These are phyloP conservation scores for Aldrovandia affinis DNA, from an alignment of 2,797 vertebrate genomes.

Conservation along the genomic window DNA sequence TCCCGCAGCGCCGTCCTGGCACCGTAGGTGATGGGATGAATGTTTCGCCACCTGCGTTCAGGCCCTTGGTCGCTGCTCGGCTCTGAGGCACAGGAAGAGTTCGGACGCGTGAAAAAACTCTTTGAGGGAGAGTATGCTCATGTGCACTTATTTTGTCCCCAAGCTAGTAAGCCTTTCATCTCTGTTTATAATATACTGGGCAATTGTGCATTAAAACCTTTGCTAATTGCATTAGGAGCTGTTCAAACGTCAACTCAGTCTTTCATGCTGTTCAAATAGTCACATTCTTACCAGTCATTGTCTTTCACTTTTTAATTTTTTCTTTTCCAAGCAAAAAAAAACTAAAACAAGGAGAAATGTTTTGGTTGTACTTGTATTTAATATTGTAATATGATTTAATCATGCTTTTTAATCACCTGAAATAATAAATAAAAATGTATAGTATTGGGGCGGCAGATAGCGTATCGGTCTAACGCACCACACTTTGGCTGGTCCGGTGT, in stretches of 20 bases:
- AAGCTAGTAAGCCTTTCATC: background rate
- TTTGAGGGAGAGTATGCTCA: background rate
- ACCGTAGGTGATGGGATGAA: background rate
- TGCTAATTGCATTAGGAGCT: background rate
- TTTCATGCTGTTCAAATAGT: background rate
- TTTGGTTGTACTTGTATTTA: no score
- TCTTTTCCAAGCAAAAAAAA: background rate
- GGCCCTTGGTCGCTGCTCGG: background rate
- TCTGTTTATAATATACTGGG: background rate
- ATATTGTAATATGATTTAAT: background rate
- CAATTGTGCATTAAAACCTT: background rate
- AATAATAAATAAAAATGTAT: background rate
- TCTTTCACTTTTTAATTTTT: background rate
- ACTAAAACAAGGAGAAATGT: no score
- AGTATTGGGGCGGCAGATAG: no score
- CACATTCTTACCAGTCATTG: background rate
- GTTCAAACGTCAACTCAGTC: background rate
- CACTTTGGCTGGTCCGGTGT: no score
- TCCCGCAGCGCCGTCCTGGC: slow-evolving; percentile 17
- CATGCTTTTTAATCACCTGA: background rate
- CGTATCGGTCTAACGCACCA: no score
- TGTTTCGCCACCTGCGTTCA: slow-evolving; percentile 22
- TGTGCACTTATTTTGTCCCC: background rate
- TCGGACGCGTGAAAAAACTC: background rate
- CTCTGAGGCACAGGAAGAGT: slow-evolving; percentile 24